A percentile compares a stretch with the other conserved stretches of the same genome.
These are phyloP conservation scores for Thalassophryne amazonica DNA, from an alignment of 2,797 vertebrate genomes.

Conservation along the genomic window DNA sequence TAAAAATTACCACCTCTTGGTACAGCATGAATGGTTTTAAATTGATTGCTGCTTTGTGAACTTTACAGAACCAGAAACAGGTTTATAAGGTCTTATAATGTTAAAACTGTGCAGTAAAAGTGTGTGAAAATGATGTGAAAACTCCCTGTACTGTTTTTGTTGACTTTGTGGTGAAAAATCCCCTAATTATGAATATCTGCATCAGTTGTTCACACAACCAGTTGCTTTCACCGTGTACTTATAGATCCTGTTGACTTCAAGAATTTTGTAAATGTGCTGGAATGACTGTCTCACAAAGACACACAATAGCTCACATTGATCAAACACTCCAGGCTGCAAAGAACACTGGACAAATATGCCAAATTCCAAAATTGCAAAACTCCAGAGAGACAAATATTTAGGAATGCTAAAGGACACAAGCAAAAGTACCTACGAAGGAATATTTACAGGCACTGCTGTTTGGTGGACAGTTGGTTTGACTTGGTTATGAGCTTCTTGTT, in stretches of 20 bases:
- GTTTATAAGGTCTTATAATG: background rate
- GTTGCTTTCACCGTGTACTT: no score
- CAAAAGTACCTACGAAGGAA: no score
- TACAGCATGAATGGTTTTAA: background rate
- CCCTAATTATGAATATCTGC: constrained; percentile 39
- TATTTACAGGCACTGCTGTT: no score
- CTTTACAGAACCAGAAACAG: background rate
- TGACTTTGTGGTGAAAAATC: constrained; percentile 36
- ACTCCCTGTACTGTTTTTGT: constrained; percentile 3
- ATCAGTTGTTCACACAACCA: constrained; percentile 37
- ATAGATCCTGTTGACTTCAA: no score
- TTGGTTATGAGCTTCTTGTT: background rate
- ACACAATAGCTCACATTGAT: background rate
- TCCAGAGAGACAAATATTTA: no score
- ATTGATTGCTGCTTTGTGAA: background rate
- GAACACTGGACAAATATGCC: background rate
- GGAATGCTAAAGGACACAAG: no score
- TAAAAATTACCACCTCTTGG: background rate
- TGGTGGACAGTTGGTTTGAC: background rate
- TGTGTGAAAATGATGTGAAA: background rate
- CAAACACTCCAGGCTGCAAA: background rate
- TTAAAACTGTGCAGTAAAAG: background rate
- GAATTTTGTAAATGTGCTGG: background rate
- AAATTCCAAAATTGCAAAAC: no score
- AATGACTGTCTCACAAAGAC: background rate